phyloP scores from a whole-genome alignment of 1,140 invertebrate species.

The Acromyrmex charruanus region DNA sequence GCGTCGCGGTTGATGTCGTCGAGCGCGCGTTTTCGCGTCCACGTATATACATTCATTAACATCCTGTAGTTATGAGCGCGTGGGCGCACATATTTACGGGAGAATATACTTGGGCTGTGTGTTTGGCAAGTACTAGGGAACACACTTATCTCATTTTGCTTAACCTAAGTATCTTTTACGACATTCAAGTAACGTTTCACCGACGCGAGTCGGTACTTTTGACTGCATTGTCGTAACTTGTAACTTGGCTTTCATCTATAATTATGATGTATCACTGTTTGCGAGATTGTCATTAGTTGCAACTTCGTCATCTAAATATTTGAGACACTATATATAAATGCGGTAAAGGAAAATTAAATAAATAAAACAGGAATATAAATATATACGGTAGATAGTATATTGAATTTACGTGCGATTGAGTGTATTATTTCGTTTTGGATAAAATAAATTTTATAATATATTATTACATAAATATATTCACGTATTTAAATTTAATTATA shows the following conservation, averaged over 20 bases:
- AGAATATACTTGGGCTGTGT: conserved; percentile 10
- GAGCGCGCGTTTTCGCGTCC: conserved; percentile 53
- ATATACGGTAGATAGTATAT: neutral
- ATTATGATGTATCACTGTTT: conserved; percentile 32
- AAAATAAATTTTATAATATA: neutral
- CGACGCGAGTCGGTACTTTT: neutral
- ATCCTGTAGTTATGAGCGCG: conserved; percentile 6
- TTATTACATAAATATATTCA: neutral
- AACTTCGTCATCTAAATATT: neutral
- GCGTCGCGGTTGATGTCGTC: conserved; percentile 64
- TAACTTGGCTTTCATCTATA: conserved; percentile 43
- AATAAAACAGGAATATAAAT: neutral
- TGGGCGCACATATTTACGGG: conserved; percentile 28
- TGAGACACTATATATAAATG: neutral
- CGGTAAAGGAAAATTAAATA: neutral
- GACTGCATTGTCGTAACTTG: neutral
- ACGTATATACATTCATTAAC: conserved; percentile 64
- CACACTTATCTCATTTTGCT: conserved; percentile 56
- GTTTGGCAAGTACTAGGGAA: conserved; percentile 51
- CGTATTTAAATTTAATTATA: neutral
- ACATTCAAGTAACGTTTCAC: conserved; percentile 38
- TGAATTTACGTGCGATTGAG: neutral
- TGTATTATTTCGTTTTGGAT: neutral
- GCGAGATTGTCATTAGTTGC: conserved; percentile 26
- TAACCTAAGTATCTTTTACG: conserved; percentile 27